Evolutionary conservation across 1,140 invertebrate genomes (phyloP), one percentile per base, ranked within the genome.

Genomic region (Linepithema humile): DNA sequence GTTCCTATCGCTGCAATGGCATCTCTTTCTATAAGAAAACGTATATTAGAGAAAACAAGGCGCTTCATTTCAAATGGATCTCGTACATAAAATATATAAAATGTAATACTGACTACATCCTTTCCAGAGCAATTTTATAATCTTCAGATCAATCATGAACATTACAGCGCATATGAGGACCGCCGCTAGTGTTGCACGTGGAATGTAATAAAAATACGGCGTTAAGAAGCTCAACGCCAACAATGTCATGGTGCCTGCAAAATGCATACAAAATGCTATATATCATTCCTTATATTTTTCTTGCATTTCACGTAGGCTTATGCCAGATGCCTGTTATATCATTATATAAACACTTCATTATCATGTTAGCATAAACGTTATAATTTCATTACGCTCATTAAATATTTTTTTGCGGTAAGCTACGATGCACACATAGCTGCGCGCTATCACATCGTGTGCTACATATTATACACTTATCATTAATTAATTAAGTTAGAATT

Each of bases 191-290:
- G 95, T 95, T 0, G 96, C 94, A 88, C 96, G 95, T 1, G 97
- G 97, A 87, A 97, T 97, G 72, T 95, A 97, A 85, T 95, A 95
- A 91, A 97, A 97, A 85, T 96, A 96, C 0, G 96, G 96, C 0
- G 96, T 96, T 2, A 97, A 91, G 84, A 97, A 96, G 50, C 95
- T 95, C 5, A 96, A 87, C 0, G 96, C 95, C 5, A 96, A 67
- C 3, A 97, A 88, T 7, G 96, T 95, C 91, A 97, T 92, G 5
- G 91, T 90, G 50, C 96, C 96, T 95, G 87, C 48, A 93, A 95
- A 2, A 45, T 45, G 3, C n/a, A n/a, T n/a, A 12, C 12, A 9
- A 59, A 29, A 29, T 59, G 3, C 15, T 0, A 23, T n/a, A n/a
- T 26, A 23, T 59, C 5, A 59, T 29, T 59, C 23, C 5, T 29